These are phyloP conservation scores for Strigamia maritima DNA, from an alignment of 2,888 invertebrate species.

Conservation along the genomic window DNA sequence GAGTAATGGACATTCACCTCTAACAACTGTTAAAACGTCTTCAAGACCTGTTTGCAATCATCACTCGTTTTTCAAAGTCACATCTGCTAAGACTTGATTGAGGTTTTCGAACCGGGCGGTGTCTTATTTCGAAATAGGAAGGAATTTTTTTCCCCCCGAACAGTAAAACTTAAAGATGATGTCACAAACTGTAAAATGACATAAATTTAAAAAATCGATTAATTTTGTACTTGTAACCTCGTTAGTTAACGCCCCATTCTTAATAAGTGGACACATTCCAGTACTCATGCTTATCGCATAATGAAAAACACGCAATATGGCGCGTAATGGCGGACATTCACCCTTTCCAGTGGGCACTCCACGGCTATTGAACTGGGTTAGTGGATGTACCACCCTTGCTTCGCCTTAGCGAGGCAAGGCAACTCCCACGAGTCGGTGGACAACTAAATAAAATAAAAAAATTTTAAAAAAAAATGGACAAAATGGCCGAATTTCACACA, in stretches of 20 bases:
- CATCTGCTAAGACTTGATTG: neutral
- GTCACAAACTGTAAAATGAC: neutral
- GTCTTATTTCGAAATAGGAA: neutral
- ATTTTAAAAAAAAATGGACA: too few species aligned
- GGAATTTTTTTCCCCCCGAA: neutral
- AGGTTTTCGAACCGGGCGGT: slow-evolving; percentile 4
- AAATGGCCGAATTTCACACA: neutral
- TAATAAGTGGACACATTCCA: neutral
- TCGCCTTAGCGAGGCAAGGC: neutral
- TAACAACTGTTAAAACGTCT: neutral
- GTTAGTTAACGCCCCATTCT: neutral
- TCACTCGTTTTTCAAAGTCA: neutral
- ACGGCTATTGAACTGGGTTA: slow-evolving; percentile 4
- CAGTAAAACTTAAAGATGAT: neutral
- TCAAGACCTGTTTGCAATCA: neutral
- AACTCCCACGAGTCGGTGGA: neutral
- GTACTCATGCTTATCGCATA: neutral
- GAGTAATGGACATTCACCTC: slow-evolving; percentile 4
- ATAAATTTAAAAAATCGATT: too few species aligned
- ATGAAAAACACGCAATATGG: neutral
- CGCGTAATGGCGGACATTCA: neutral
- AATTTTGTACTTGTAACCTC: too few species aligned
- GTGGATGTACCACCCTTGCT: slow-evolving; percentile 4
- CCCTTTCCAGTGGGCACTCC: neutral
- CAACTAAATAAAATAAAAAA: neutral